Percentiles rank a stretch among this genome's conserved stretches.
Conservation (phyloP, 2,888 invertebrate genomes). For the Stratiomys singularior region DNA sequence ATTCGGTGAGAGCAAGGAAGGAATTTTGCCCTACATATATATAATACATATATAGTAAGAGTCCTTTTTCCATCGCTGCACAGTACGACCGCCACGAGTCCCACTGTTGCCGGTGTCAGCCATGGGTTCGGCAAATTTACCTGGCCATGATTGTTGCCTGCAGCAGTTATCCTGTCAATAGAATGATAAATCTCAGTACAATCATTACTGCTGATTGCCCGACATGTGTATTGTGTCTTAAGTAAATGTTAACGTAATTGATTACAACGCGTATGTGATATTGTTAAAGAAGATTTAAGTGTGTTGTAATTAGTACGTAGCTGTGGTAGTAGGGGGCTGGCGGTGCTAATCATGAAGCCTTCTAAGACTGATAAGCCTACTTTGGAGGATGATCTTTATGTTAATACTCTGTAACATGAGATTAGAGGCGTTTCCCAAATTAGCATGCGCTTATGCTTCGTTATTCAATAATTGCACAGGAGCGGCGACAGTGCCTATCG, state of each 20-base stretch:
- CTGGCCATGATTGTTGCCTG: neutral
- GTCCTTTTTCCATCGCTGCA: conserved; percentile 1
- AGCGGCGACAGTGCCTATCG: too few species aligned
- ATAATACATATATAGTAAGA: neutral
- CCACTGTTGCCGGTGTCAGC: neutral
- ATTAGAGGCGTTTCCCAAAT: too few species aligned
- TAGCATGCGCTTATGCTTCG: too few species aligned
- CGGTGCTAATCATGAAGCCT: too few species aligned
- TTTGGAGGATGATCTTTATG: too few species aligned
- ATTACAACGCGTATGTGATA: conserved; percentile 12
- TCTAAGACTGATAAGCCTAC: too few species aligned
- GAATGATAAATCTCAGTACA: conserved; percentile 25
- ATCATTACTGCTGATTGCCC: conserved; percentile 29
- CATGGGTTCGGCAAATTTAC: neutral
- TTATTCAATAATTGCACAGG: too few species aligned
- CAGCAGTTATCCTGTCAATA: conserved; percentile 20
- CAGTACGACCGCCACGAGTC: neutral
- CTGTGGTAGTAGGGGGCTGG: neutral
- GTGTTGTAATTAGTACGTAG: neutral
- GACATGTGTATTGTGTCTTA: conserved; percentile 17
- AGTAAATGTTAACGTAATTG: conserved; percentile 13
- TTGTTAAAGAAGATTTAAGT: neutral
- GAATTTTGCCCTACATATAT: neutral
- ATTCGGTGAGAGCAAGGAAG: neutral
- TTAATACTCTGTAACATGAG: too few species aligned